phyloP scores from a whole-genome alignment of 2,797 vertebrate species.

The Microctenopoma stevenorrisi region DNA sequence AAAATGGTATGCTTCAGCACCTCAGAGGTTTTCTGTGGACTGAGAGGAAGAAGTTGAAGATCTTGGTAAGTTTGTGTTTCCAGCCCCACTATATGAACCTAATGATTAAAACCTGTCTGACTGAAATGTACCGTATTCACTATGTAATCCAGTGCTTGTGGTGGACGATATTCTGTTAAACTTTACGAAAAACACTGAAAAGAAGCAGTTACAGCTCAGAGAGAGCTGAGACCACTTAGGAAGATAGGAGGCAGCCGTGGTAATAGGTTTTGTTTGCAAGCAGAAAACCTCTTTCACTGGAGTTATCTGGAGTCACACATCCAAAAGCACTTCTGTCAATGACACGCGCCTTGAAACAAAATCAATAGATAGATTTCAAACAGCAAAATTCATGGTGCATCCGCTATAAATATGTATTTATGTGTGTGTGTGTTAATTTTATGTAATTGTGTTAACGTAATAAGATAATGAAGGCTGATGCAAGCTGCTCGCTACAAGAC shows the following conservation, averaged over 20 bases:
- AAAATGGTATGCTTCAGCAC: constrained; percentile 25
- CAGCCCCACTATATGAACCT: constrained; percentile 4
- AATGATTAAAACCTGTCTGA: constrained; percentile 29
- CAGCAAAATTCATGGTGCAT: background rate
- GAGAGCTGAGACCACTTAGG: constrained; percentile 8
- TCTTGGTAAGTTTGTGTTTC: constrained; percentile 54
- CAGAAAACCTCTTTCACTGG: background rate
- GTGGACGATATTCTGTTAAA: constrained; percentile 18
- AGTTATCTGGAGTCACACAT: background rate
- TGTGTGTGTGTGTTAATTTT: constrained; percentile 11
- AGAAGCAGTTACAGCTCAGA: constrained; percentile 16
- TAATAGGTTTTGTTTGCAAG: constrained; percentile 24
- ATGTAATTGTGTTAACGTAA: constrained; percentile 16
- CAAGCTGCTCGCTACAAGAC: constrained; percentile 34
- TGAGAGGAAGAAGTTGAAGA: constrained; percentile 21
- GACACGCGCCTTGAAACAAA: background rate
- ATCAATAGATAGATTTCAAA: constrained; percentile 3
- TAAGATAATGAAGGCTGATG: constrained; percentile 20
- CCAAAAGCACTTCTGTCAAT: background rate
- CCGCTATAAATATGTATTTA: constrained; percentile 1
- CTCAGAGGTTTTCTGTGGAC: constrained; percentile 26
- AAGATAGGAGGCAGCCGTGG: constrained; percentile 16
- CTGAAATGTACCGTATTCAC: constrained; percentile 12
- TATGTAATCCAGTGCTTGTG: too few species aligned
- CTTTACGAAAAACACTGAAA: constrained; percentile 38